Percentiles rank a stretch among this genome's conserved stretches.
Evolutionary conservation across 2,888 invertebrate species (phyloP).

Genomic region (Xanthia icteritia): DNA sequence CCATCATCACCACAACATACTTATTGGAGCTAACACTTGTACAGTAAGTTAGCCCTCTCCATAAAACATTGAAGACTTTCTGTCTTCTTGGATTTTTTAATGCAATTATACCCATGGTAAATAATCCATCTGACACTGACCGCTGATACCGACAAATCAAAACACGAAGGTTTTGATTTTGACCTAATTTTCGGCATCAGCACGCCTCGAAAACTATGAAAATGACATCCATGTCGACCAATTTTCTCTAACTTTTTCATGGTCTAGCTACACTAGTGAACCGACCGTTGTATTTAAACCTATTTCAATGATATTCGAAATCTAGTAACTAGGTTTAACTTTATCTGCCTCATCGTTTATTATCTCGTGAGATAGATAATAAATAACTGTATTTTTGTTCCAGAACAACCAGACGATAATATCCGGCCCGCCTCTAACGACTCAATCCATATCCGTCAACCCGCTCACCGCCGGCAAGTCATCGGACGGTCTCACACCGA

Average conservation of each 20-base stretch:
- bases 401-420: conserved; percentile 81
- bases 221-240: not conserved
- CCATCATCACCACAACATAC: conserved; percentile 90
- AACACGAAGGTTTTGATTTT: not conserved
- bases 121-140: not conserved
- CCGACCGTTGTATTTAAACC: not conserved
- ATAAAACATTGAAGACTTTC: no score
- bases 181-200: not conserved
- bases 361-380: not conserved
- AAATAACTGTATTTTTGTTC: conserved; percentile 25
- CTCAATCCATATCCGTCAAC: conserved; percentile 85
- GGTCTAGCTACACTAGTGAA: not conserved
- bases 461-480: conserved; percentile 84
- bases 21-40: conserved; percentile 74
- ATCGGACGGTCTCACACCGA: conserved; percentile 79
- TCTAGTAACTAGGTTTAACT: not conserved
- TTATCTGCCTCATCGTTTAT: not conserved
- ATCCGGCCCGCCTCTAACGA: conserved; percentile 76
- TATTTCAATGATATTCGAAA: not conserved
- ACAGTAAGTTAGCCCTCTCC: conserved; percentile 6
- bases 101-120: not conserved
- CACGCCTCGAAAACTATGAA: not conserved
- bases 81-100: not conserved
- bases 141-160: no score
- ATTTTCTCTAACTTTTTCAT: not conserved